phyloP scores from a whole-genome alignment of 2,797 vertebrate genomes.

The Bryconaethiops microstoma region DNA sequence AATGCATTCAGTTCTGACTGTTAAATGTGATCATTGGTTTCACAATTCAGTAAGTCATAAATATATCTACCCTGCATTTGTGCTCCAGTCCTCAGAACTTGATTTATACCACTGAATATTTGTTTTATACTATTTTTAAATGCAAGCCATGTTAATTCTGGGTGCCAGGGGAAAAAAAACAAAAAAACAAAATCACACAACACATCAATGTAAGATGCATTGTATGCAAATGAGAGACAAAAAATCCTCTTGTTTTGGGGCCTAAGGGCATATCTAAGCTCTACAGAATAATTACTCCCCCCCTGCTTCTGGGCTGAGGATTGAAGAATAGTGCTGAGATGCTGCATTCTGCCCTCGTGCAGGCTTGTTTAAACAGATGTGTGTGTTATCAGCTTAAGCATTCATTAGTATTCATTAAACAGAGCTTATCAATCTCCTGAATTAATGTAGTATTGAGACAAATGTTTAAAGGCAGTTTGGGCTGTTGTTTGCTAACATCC shows the following conservation, averaged over 20 bases:
- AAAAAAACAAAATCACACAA: not conserved
- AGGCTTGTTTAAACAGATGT: constrained; percentile 16
- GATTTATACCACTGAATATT: not conserved
- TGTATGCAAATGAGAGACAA: constrained; percentile 6
- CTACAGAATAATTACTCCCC: constrained; percentile 4
- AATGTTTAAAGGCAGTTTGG: not conserved
- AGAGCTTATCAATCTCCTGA: not conserved
- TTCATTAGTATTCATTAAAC: constrained; percentile 24
- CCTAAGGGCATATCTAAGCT: constrained; percentile 9
- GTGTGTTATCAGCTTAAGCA: constrained; percentile 10
- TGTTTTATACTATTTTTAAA: not conserved
- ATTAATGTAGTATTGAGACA: constrained; percentile 28
- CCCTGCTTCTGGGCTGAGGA: constrained; percentile 9
- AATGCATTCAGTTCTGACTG: too few relatives aligned
- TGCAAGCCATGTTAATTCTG: not conserved
- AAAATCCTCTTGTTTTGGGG: constrained; percentile 8
- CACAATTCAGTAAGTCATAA: too few relatives aligned
- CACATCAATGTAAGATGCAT: constrained; percentile 1
- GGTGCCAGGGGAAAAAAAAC: not conserved
- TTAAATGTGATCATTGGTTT: too few relatives aligned
- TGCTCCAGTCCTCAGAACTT: not conserved
- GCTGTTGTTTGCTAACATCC: not conserved
- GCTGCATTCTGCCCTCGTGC: not conserved
- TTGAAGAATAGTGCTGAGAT: constrained; percentile 21
- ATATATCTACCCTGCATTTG: not conserved